These are phyloP conservation scores for Neosalanx taihuensis DNA, from an alignment of 2,797 vertebrate species.

Conservation along the genomic window DNA sequence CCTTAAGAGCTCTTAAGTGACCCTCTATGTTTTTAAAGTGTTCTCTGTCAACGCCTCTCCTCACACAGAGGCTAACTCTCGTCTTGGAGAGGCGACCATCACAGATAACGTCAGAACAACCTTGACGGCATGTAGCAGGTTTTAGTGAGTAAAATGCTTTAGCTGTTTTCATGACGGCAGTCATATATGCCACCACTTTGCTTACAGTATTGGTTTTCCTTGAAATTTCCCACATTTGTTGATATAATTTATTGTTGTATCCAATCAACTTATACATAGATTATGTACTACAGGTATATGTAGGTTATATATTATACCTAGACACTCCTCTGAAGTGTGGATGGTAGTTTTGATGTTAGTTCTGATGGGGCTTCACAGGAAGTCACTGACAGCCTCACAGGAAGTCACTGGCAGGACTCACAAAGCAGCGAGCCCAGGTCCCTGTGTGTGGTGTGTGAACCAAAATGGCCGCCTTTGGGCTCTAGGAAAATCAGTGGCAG, in stretches of 20 bases:
- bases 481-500: constrained; percentile 13
- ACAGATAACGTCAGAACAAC: constrained; percentile 38
- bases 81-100: constrained; percentile 19
- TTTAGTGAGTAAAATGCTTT: constrained; percentile 21
- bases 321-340: not conserved
- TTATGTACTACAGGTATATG: no score
- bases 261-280: not conserved
- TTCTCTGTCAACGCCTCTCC: constrained; percentile 35
- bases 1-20: constrained; percentile 56
- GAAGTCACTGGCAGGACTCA: not conserved
- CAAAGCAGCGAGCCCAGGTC: not conserved
- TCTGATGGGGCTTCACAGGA: not conserved
- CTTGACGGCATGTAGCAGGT: constrained; percentile 35
- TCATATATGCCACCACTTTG: not conserved
- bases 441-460: not conserved
- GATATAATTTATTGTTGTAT: not conserved
- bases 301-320: no score
- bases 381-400: not conserved
- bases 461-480: not conserved
- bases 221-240: not conserved
- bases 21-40: constrained; percentile 39
- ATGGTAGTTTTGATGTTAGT: not conserved
- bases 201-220: not conserved
- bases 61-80: constrained; percentile 29
- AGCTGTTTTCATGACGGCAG: constrained; percentile 6